phyloP scores from a whole-genome alignment of 1,140 invertebrate genomes.

The Psix sp. region DNA sequence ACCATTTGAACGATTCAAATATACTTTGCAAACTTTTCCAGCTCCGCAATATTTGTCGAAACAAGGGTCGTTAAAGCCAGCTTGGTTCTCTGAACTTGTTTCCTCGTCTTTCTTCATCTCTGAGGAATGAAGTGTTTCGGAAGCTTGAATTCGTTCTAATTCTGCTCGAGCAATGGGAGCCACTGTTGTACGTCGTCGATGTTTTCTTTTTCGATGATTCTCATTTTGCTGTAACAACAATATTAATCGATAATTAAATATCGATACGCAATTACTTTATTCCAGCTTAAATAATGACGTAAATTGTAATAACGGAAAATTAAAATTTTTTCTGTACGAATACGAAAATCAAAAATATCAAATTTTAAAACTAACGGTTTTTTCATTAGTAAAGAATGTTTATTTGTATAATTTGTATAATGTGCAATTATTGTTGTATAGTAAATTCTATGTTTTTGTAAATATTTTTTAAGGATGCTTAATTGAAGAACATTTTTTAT shows the following conservation, averaged over 20 bases:
- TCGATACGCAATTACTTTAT: background rate
- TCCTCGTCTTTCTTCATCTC: slow-evolving; percentile 53
- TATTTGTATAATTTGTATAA: too few relatives aligned
- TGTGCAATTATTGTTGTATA: too few relatives aligned
- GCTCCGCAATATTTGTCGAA: slow-evolving; percentile 91
- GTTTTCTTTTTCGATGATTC: slow-evolving; percentile 57
- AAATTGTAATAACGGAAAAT: too few relatives aligned
- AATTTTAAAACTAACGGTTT: too few relatives aligned
- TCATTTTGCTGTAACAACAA: slow-evolving; percentile 1
- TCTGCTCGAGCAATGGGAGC: slow-evolving; percentile 66
- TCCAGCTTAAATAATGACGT: too few relatives aligned
- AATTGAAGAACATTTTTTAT: too few relatives aligned
- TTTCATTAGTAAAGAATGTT: too few relatives aligned
- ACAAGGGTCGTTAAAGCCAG: slow-evolving; percentile 83
- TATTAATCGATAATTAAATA: too few relatives aligned
- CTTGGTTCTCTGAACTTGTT: slow-evolving; percentile 48
- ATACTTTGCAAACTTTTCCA: slow-evolving; percentile 89
- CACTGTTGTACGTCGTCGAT: slow-evolving; percentile 54
- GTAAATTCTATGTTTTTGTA: too few relatives aligned
- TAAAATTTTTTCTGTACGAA: too few relatives aligned
- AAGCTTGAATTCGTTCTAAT: slow-evolving; percentile 67
- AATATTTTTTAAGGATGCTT: too few relatives aligned
- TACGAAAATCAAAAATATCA: too few relatives aligned
- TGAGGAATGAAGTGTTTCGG: slow-evolving; percentile 55
- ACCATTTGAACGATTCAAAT: background rate